Evolutionary conservation across 2,888 invertebrate species (phyloP), one percentile per base, ranked within the genome.

Genomic region (Chirona hameri): DNA sequence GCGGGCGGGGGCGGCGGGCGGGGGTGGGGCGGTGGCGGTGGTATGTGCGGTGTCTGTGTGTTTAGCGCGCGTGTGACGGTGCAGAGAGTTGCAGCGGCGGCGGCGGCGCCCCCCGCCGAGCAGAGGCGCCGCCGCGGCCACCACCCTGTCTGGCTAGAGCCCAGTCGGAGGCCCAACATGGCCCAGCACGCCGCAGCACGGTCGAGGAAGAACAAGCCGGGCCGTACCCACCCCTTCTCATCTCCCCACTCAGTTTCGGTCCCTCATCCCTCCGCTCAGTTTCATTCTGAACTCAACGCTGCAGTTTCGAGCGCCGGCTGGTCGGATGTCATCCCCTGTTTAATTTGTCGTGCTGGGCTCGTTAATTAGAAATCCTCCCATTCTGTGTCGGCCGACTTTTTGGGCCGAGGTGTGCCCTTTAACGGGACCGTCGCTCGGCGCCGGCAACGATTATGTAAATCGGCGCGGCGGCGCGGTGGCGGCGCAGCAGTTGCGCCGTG

Each of bases 361-460:
- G 46, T 76, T 76, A 76, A 76, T 76, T 76, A 76, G 39, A 5
- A 76, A 24, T 76, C 76, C 76, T 76, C 76, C 76, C 76, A 46
- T 76, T 76, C 76, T 39, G 76, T 76, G 76, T 76, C 76, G 76
- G n/a, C 46, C 39, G 46, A 46, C 76, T 39, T 76, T 76, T 76
- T 76, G 39, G 76, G 76, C 21, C 76, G 76, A 76, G 76, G 76
- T 76, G 76, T 76, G 76, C 76, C 39, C 76, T 76, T 76, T 76
- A 76, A 76, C 76, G 76, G 76, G 39, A 18, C 39, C 76, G 24
- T 24, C 27, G 76, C 18, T 24, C 7, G 46, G 24, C 39, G 46
- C 39, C 9, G 21, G 39, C 39, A 24, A 46, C 76, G 76, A 76
- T 76, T 76, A 76, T 76, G 76, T 39, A 76, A 76, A 76, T 76